Conservation (phyloP, 92 coral and sea anemone genomes). For the Zoanthus sansibaricus region DNA sequence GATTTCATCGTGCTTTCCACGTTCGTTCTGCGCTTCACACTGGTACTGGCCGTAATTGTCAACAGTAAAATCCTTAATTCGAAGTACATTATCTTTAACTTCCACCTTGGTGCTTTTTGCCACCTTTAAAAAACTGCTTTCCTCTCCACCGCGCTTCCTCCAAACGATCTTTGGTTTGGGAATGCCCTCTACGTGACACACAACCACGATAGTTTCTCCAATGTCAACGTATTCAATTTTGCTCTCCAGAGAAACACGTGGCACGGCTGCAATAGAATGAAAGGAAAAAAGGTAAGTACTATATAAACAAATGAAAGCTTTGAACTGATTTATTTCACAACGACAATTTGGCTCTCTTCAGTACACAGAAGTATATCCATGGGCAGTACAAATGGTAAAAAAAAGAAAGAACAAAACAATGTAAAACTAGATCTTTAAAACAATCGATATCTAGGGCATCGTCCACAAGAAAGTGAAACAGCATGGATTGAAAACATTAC, state of each 20-base stretch:
- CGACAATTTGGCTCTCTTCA: too few relatives aligned
- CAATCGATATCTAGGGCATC: too few relatives aligned
- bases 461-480: too few relatives aligned
- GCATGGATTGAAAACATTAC: too few relatives aligned
- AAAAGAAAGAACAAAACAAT: too few relatives aligned
- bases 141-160: neutral
- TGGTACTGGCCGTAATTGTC: constrained; percentile 61
- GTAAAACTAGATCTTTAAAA: too few relatives aligned
- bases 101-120: neutral
- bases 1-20: constrained; percentile 27
- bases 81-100: neutral
- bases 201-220: neutral
- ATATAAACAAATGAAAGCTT: too few relatives aligned
- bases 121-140: neutral
- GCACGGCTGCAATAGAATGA: constrained; percentile 9
- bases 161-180: constrained; percentile 16
- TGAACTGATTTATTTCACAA: too few relatives aligned
- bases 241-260: neutral
- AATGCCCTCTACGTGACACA: constrained; percentile 23
- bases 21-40: constrained; percentile 76
- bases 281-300: neutral
- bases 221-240: constrained; percentile 11
- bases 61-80: constrained; percentile 34
- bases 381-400: too few relatives aligned
- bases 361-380: too few relatives aligned